Conservation (phyloP, 2,888 invertebrate species). For the Parnassius glacialis region DNA sequence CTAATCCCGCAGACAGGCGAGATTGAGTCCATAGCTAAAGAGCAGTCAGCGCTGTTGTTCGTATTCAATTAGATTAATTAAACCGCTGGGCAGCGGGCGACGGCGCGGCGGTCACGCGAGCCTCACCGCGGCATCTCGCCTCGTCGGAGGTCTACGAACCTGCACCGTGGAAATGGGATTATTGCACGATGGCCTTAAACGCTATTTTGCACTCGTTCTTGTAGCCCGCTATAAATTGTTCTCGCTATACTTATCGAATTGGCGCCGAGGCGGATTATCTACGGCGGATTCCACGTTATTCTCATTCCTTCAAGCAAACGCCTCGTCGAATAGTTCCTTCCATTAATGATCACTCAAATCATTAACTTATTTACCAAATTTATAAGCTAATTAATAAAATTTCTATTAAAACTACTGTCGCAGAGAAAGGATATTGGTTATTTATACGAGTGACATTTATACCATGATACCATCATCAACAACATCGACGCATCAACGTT, state of each 20-base stretch:
- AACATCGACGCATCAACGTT: too few species aligned
- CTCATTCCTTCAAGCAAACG: slow-evolving; percentile 1
- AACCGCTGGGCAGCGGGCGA: slow-evolving; percentile 39
- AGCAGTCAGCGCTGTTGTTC: slow-evolving; percentile 39
- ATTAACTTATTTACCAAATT: too few species aligned
- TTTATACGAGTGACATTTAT: too few species aligned
- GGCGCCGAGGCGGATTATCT: slow-evolving; percentile 31
- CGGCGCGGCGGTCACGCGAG: slow-evolving; percentile 54
- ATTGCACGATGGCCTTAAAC: slow-evolving; percentile 65
- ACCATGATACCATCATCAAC: too few species aligned
- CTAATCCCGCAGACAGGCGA: slow-evolving; percentile 29
- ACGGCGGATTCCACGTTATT: slow-evolving; percentile 17
- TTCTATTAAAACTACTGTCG: too few species aligned
- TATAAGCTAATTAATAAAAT: too few species aligned
- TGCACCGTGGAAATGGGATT: slow-evolving; percentile 73
- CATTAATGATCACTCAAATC: too few species aligned
- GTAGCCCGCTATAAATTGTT: slow-evolving; percentile 41
- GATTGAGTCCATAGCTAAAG: slow-evolving; percentile 37
- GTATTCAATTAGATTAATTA: slow-evolving; percentile 69
- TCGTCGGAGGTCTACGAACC: slow-evolving; percentile 64
- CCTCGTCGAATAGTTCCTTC: not conserved
- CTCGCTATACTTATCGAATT: slow-evolving; percentile 31
- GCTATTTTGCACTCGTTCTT: slow-evolving; percentile 61
- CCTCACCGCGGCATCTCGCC: slow-evolving; percentile 31
- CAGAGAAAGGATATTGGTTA: too few species aligned